These are phyloP conservation scores for Pelodytes ibericus DNA, from an alignment of 2,797 vertebrate genomes.

Conservation along the genomic window DNA sequence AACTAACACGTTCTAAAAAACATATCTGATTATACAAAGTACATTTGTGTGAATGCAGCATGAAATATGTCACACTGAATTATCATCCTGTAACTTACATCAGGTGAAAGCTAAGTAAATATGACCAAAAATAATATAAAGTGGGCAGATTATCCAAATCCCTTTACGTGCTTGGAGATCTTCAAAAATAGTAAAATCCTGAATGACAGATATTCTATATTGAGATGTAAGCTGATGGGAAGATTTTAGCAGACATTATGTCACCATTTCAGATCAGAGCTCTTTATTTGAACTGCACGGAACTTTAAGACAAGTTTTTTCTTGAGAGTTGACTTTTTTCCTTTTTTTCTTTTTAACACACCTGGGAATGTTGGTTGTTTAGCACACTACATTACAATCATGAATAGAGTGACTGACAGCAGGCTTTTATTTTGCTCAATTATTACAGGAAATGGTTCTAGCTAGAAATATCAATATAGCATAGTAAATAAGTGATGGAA, in stretches of 20 bases:
- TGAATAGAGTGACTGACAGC: constrained; percentile 1
- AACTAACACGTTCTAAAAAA: background rate
- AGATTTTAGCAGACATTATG: constrained; percentile 18
- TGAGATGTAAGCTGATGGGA: constrained; percentile 13
- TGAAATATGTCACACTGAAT: background rate
- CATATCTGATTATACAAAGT: background rate
- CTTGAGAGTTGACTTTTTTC: constrained; percentile 4
- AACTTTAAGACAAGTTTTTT: constrained; percentile 11
- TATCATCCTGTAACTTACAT: background rate
- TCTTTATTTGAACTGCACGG: constrained; percentile 1
- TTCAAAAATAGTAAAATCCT: constrained; percentile 28
- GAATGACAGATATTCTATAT: constrained; percentile 22
- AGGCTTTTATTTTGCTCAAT: background rate
- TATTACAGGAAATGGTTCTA: background rate
- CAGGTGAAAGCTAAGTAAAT: background rate
- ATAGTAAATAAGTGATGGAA: background rate
- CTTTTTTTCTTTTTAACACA: background rate
- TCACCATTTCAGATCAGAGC: constrained; percentile 10
- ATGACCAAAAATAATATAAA: constrained; percentile 4
- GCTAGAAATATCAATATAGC: background rate
- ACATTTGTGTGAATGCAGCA: background rate
- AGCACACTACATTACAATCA: background rate
- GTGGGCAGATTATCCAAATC: constrained; percentile 13
- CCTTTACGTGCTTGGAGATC: constrained; percentile 17
- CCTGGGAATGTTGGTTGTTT: constrained; percentile 15